Base-by-base conservation (phyloP, 2,113 vertebrate genomes). In the Burhinus bistriatus region DNA sequence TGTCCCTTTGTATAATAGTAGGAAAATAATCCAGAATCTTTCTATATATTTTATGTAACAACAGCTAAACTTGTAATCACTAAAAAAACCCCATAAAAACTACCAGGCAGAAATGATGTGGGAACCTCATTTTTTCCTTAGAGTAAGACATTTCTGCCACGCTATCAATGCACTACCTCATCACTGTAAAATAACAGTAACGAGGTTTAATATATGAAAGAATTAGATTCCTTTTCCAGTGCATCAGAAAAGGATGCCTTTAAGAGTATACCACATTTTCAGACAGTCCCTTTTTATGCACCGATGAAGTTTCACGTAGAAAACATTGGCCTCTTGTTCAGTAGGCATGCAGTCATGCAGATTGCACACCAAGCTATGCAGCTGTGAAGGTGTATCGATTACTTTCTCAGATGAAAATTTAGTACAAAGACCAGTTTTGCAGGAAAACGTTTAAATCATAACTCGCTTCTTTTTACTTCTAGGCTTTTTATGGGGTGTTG, bases 401-500 rank as follows among this genome's bases (percentile, higher is more conserved):
- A 47, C 30, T 54, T 62, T 45, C 59, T 77, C 30, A 5, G 10
- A 3, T 2, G 13, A 54, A 16, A 34, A 54, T 8, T 54, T 3
- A 78, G 36, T 32, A 58, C 2, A 3, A n/a, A 30, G 58, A 52
- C 0, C 17, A n/a, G 11, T 3, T 82, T 10, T 57, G 51, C 72
- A 88, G 62, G 40, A 36, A 51, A 42, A 42, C 2, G 9, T 45
- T 64, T 12, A 59, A 65, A 77, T 26, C 27, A 0, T 36, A 72
- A 65, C 49, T 61, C 0, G 16, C 21, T 54, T 61, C 34, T 20
- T 89, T 38, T 34, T 26, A 13, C 66, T 52, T 80, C 8, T 51
- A 99, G 99, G 98, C 96, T 99, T 99, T 98, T 98, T 98, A 54
- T 99, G 99, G 99, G 99, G 99, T 9, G 98, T 98, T 86, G 99